A percentile compares a stretch with the other conserved stretches of the same genome.
These are phyloP conservation scores for Mesocentrotus franciscanus DNA, from an alignment of 53 echinoderm and acorn worm species.

Conservation along the genomic window DNA sequence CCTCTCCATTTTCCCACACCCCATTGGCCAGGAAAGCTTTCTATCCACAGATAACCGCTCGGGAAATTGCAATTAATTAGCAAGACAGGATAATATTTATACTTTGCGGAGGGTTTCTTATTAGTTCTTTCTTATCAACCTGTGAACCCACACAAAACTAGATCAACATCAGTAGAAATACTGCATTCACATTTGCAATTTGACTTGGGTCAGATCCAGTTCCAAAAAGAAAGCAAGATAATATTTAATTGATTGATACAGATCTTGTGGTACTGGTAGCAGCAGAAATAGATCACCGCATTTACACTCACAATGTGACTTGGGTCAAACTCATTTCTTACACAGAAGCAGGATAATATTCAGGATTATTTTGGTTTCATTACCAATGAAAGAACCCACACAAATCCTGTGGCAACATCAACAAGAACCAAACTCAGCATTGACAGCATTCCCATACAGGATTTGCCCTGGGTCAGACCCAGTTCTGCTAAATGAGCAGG, in stretches of 20 bases:
- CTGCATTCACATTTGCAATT: not conserved
- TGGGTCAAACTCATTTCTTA: too few species aligned
- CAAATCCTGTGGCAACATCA: not conserved
- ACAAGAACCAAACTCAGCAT: not conserved
- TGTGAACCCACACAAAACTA: not conserved
- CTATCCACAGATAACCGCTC: not conserved
- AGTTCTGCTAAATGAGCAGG: not conserved
- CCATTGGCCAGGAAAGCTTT: conserved; percentile 1
- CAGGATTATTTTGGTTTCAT: too few species aligned
- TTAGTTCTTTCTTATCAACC: not conserved
- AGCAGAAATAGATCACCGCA: too few species aligned
- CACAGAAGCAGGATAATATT: too few species aligned
- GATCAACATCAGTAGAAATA: not conserved
- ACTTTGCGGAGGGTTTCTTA: not conserved
- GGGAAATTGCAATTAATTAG: conserved; percentile 31
- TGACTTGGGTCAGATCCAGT: not conserved
- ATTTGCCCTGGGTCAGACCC: not conserved
- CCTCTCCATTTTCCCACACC: not conserved
- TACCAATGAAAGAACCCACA: not conserved
- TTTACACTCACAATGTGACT: too few species aligned
- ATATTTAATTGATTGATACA: not conserved
- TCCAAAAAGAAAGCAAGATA: not conserved
- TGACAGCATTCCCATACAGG: not conserved
- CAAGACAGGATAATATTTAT: not conserved
- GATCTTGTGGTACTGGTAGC: too few species aligned